Percentiles rank a stretch among this genome's conserved stretches.
Evolutionary conservation across 2,113 vertebrate species (phyloP).

Genomic region (Raphicerus campestris): DNA sequence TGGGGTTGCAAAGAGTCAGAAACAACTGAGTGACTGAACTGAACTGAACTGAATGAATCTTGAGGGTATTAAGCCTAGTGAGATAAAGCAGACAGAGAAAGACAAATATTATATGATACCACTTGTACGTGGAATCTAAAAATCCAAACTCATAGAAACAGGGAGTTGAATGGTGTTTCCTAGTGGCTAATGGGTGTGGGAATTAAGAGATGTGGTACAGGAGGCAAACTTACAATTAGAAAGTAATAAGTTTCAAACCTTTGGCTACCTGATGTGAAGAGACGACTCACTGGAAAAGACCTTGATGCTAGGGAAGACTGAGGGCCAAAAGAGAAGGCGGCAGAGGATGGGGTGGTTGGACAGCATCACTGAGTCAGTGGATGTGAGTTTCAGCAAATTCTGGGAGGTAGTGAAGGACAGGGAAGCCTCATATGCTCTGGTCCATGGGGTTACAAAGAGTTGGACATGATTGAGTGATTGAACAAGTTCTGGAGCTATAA

Average conservation of each 20-base stretch:
- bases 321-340: background rate
- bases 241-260: background rate
- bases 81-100: background rate
- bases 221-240: background rate
- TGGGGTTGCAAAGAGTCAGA: background rate
- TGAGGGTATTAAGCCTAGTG: background rate
- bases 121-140: background rate
- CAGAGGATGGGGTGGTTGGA: background rate
- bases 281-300: background rate
- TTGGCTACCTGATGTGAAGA: background rate
- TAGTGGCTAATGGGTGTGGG: no score
- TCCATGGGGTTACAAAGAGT: background rate
- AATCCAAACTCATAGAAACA: background rate
- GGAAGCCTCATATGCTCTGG: background rate
- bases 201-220: background rate
- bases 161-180: background rate
- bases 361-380: background rate
- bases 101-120: background rate
- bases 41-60: background rate
- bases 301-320: background rate
- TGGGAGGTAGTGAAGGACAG: background rate
- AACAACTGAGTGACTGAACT: background rate
- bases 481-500: background rate
- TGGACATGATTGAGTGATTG: background rate
- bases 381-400: background rate